Base-by-base conservation (phyloP, 2,888 invertebrate genomes). In the Cordilura impudica region DNA sequence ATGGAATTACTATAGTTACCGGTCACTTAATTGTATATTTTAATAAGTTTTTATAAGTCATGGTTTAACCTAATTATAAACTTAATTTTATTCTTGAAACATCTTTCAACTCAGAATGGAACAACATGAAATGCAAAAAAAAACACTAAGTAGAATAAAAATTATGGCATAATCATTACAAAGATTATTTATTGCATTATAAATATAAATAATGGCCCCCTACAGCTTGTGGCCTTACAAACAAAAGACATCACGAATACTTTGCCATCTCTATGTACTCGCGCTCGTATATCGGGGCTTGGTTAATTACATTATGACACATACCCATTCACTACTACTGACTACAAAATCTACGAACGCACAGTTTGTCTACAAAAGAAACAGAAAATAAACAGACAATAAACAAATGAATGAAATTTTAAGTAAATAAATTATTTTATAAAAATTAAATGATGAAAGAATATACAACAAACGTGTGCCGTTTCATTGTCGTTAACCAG, bases 301-400 rank as follows among this genome's bases (percentile, higher is more conserved):
- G 60, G 53, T 70, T 51, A 23, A 45, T 53, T 23, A 14, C 66
- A 58, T 45, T 79, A 71, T 79, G 66, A 79, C 79, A 66, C 71
- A 75, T 71, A 51, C 26, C 21, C n/a, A 16, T 56, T 67, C 71
- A 56, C 63, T 56, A 49, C 2, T 65, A 66, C 53, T 14, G 29
- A 12, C 16, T 63, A 45, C 51, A 61, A 6, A 19, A n/a, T 56
- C 43, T 45, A 47, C 35, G n/a, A n/a, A 58, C 45, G 49, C 60
- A 71, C 49, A n/a, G 19, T 66, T 65, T 61, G 47, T 53, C 45
- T 66, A 45, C 23, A 16, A 31, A 35, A 56, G n/a, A 23, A 43
- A 47, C 8, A 54, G 19, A 19, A 51, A 58, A 53, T 45, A 54
- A 21, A 19, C 19, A 67, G 31, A 78, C 49, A 67, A 67, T 47